Evolutionary conservation across 2,113 vertebrate species (phyloP).

Genomic region (Romanogobio albipinnatus): DNA sequence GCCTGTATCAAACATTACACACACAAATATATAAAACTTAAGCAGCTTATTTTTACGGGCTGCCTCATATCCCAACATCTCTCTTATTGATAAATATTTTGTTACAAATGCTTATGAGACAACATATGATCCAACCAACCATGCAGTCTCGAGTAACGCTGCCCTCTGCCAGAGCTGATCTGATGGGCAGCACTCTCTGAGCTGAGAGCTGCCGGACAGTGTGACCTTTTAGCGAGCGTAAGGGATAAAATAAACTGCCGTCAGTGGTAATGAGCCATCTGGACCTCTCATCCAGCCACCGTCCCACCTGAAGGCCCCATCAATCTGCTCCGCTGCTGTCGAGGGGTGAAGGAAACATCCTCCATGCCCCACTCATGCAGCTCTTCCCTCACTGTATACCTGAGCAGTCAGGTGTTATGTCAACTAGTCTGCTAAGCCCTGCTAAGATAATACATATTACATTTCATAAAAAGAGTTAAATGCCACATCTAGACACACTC

Average conservation of each 20-base stretch:
- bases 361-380: neutral
- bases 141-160: neutral
- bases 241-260: slow-evolving; percentile 57
- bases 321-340: slow-evolving; percentile 48
- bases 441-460: neutral
- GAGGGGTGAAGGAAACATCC: slow-evolving; percentile 36
- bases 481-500: neutral
- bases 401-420: neutral
- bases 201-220: slow-evolving; percentile 28
- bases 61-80: neutral
- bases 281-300: slow-evolving; percentile 48
- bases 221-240: slow-evolving; percentile 55
- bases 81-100: neutral
- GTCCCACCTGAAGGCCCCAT: slow-evolving; percentile 52
- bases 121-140: neutral
- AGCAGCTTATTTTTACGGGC: too few relatives aligned
- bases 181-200: slow-evolving; percentile 27
- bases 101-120: neutral
- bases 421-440: neutral
- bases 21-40: too few relatives aligned
- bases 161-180: neutral
- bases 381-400: neutral
- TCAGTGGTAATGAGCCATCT: slow-evolving; percentile 63
- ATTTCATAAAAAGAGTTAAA: neutral
- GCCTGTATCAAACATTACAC: too few relatives aligned